Evolutionary conservation across 2,888 invertebrate genomes (phyloP), one percentile per base, ranked within the genome.

Genomic region (Lepetodrilus schrolli): DNA sequence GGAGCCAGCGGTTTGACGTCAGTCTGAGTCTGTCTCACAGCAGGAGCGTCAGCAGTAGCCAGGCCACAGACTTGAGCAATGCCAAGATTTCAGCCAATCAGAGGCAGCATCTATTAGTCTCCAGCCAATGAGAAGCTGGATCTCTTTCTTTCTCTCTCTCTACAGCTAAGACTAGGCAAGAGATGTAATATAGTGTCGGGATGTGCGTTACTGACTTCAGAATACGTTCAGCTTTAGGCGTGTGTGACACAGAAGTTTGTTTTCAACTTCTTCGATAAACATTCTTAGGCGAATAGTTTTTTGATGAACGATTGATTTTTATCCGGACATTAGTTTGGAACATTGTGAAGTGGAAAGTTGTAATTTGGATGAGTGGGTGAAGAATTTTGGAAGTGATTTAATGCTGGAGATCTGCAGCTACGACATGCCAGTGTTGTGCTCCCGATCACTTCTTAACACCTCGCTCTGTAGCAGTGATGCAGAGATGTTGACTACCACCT

Each of bases 391-490:
- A 17, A 43, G 13, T 13, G 4, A 2, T 65, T 74, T 70, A 38
- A 58, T 58, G 58, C 58, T 58, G 26, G 30, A 34, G 17, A 13
- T 58, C 4, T 43, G 43, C 17, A 43, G 43, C 17, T 43, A 17
- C 58, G 58, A 30, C 17, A 58, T 58, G 58, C 58, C 58, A 7
- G 58, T 58, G 26, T 30, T 10, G 58, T 58, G 58, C 34, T 58
- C 58, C 5, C 26, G 17, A 7, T 30, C 30, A 1, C 26, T 30
- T 10, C 30, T 58, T 13, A 17, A 43, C 43, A 17, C 43, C 2
- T 17, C 10, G 1, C 58, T 34, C n/a, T 30, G 26, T n/a, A 58
- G 58, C 58, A 58, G 21, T 17, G 30, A 30, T n/a, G n/a, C 34
- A 13, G 30, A 58, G 30, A 58, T 58, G 58, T 30, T 58, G 1